Evolutionary conservation across 2,797 vertebrate genomes (phyloP).

Genomic region (Enteromius viviparus): DNA sequence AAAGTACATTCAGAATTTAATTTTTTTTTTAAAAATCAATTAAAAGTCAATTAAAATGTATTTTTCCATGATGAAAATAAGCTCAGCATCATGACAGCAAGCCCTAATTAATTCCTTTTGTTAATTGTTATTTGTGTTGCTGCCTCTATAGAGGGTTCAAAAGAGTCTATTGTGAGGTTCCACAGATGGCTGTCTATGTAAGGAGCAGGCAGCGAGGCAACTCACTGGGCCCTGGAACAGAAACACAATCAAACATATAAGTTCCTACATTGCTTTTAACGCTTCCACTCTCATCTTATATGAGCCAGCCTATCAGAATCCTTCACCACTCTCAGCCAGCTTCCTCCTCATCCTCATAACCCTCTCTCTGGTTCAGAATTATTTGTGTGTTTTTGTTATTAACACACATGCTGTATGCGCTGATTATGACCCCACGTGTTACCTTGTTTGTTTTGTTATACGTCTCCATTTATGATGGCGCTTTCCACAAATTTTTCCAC

Average conservation of each 20-base stretch:
- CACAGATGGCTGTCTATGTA: not conserved
- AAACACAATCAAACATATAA: slow-evolving; percentile 22
- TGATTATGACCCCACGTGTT: not conserved
- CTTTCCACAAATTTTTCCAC: slow-evolving; percentile 5
- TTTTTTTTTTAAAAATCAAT: too few species aligned
- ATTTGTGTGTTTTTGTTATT: not conserved
- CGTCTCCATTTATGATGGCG: not conserved
- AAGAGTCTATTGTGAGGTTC: not conserved
- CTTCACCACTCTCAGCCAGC: slow-evolving; percentile 15
- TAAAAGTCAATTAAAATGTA: not conserved
- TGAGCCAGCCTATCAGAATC: slow-evolving; percentile 32
- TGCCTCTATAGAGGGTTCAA: not conserved
- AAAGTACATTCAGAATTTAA: not conserved
- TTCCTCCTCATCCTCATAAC: slow-evolving; percentile 27
- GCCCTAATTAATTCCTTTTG: not conserved
- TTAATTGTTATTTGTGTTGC: not conserved
- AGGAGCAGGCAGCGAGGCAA: not conserved
- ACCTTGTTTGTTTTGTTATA: not conserved
- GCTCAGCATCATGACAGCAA: not conserved
- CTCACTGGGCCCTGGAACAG: slow-evolving; percentile 25
- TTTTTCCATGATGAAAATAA: not conserved
- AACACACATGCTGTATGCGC: not conserved
- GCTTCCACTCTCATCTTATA: slow-evolving; percentile 21
- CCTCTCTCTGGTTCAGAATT: slow-evolving; percentile 6
- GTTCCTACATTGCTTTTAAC: slow-evolving; percentile 7